These are phyloP conservation scores for Sanderia malayensis DNA, from an alignment of 30 jellyfish, hydroid and myxozoan genomes.

Conservation along the genomic window DNA sequence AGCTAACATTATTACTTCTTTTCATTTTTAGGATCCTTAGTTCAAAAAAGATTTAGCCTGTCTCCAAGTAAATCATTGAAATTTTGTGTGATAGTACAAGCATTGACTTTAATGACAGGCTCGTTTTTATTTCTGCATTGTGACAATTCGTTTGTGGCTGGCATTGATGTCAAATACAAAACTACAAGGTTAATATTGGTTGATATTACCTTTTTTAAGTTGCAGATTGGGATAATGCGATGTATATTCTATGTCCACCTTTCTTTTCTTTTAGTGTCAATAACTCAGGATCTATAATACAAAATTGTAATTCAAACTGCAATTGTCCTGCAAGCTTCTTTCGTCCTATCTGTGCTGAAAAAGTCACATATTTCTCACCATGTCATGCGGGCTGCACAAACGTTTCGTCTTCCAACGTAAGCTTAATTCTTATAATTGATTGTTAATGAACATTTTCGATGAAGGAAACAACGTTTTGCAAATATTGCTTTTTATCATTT, in stretches of 20 bases:
- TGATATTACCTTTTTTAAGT: no score
- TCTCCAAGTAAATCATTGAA: not conserved
- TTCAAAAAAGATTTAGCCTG: not conserved
- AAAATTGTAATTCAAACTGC: conserved; percentile 16
- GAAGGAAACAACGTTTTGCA: no score
- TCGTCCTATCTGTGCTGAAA: conserved; percentile 11
- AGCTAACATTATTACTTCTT: no score
- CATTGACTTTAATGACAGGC: not conserved
- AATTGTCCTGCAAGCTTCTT: conserved; percentile 7
- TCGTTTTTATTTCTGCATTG: not conserved
- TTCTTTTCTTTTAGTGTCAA: no score
- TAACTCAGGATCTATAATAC: no score
- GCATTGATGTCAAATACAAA: not conserved
- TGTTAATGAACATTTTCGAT: no score
- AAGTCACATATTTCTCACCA: conserved; percentile 34
- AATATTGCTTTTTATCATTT: no score
- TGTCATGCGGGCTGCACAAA: conserved; percentile 37
- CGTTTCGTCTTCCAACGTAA: not conserved
- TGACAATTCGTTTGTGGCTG: not conserved
- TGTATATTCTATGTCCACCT: no score
- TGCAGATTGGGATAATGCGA: no score
- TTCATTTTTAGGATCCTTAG: not conserved
- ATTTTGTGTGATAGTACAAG: not conserved
- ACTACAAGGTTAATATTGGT: no score
- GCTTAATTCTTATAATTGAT: not conserved